Evolutionary conservation across 2,113 vertebrate genomes (phyloP), one percentile per base, ranked within the genome.

Genomic region (Fregata magnificens): DNA sequence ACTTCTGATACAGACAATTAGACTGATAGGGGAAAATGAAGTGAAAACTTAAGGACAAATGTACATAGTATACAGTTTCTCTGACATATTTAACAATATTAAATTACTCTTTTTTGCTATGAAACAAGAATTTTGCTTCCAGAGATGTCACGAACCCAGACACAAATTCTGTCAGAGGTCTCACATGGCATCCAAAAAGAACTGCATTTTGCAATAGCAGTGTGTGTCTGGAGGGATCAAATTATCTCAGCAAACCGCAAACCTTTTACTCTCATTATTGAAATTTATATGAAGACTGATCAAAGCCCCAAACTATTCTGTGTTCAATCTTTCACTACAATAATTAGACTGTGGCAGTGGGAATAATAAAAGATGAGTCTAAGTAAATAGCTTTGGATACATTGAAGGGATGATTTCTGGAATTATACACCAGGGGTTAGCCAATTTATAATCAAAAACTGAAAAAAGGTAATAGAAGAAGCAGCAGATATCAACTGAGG

Each of bases 291-390:
- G 94, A 97, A 92, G 95, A 91, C 95, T 96, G 96, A 97, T 97
- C 96, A 97, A 96, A 97, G 95, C 88, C 94, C 91, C 92, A 86
- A 97, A 95, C 88, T 95, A 92, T 78, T 95, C 96, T 95, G 91
- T 91, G 95, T 93, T 97, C 97, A 97, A 81, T 94, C 85, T 97
- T 97, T 97, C 95, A 97, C 93, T 95, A 86, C 86, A 96, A 95
- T 97, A 97, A 97, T 97, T 98, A 97, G 95, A 96, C 93, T 93
- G 91, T 95, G 95, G 95, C 96, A 97, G 87, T 90, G 95, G 96
- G 96, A 97, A 96, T 97, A 96, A 97, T 96, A 97, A 96, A 96
- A 94, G 92, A 97, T 91, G 90, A 95, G 95, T 91, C 95, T 96
- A 90, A 97, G 94, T 95, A 97, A 97, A 97, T 97, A 96, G 95